Evolutionary conservation across 2,888 invertebrate species (phyloP).

Genomic region (Cheilosia grossa): DNA sequence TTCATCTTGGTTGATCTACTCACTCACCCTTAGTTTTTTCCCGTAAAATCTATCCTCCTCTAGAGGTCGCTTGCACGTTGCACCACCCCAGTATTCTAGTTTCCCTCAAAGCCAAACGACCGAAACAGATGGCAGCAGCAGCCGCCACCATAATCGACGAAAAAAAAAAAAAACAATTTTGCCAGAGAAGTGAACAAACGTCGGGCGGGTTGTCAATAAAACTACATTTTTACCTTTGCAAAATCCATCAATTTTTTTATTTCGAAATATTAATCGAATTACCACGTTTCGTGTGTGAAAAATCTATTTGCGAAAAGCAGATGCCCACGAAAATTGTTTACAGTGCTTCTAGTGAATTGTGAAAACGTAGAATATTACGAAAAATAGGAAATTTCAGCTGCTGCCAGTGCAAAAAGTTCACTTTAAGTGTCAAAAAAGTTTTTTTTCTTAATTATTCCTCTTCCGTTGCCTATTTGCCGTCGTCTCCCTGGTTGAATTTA

Average conservation of each 20-base stretch:
- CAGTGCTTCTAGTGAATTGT: constrained; percentile 17
- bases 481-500: constrained; percentile 66
- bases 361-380: constrained; percentile 19
- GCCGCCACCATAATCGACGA: constrained; percentile 17
- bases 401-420: constrained; percentile 52
- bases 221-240: constrained; percentile 55
- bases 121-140: constrained; percentile 66
- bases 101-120: constrained; percentile 26
- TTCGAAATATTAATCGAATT: constrained; percentile 55
- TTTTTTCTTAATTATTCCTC: constrained; percentile 45
- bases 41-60: not conserved
- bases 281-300: constrained; percentile 35
- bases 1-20: not conserved
- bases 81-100: constrained; percentile 62
- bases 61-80: constrained; percentile 29
- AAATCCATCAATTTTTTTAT: constrained; percentile 38
- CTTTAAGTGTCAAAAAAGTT: constrained; percentile 61
- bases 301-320: constrained; percentile 16
- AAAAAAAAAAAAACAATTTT: constrained; percentile 43
- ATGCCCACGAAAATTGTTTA: not conserved
- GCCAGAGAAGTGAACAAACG: constrained; percentile 55
- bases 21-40: not conserved
- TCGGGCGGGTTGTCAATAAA: constrained; percentile 74
- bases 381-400: constrained; percentile 40
- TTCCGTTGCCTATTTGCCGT: constrained; percentile 48